Evolutionary conservation across 1,140 invertebrate genomes (phyloP), one percentile per base, ranked within the genome.

Genomic region (Caerostris extrusa): DNA sequence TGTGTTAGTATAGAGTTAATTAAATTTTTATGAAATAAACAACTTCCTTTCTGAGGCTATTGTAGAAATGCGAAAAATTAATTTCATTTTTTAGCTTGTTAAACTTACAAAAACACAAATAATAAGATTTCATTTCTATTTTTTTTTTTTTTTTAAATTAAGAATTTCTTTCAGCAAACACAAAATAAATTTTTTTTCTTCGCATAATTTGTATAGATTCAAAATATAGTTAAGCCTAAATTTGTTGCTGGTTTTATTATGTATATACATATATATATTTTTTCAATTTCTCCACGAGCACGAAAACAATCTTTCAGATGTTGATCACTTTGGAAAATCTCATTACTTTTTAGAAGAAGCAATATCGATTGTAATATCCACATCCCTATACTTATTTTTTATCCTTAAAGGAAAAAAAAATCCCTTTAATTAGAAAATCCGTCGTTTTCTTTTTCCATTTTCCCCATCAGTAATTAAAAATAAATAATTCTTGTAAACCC

Each of bases 381-480:
- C 12, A 53, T 77, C 53, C 10, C 50, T 53, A 12, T 77, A 77
- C 14, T 64, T 64, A 14, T 34, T 77, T 77, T 77, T 77, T 50
- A 14, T 50, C 34, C 71, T 53, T 50, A 77, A 34, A 34, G 34
- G 0, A 34, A 34, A 34, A 34, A 34, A 34, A 34, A 77, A 50
- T 77, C 53, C 50, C 53, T 77, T 77, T 77, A 12, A 71, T 50
- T 53, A 50, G 10, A 64, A 12, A 61, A 77, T 50, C 1, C 71
- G 12, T 77, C 71, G 14, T 50, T 77, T 77, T 53, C 7, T 50
- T 2, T 5, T 50, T 77, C 14, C 7, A 50, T 77, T 50, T 12
- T 34, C 34, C 50, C 71, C 50, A 50, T 77, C 34, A 77, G 71
- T 77, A 77, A 77, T 77, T 77, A 77, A 77, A 77, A 77, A 53